Evolutionary conservation across 2,113 vertebrate species (phyloP).

Genomic region (Symphodus melops): DNA sequence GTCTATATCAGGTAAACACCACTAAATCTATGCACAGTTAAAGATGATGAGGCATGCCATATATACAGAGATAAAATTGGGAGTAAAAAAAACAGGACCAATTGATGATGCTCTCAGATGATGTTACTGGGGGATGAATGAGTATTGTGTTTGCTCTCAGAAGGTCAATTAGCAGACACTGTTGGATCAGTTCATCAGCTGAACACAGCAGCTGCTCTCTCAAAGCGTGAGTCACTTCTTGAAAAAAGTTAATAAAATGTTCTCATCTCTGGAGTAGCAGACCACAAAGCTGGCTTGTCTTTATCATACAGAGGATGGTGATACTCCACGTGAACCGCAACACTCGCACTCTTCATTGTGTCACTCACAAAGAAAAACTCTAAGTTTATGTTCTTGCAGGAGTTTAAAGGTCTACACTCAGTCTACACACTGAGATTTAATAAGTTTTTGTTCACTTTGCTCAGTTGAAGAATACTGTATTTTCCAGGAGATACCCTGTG

Average conservation of each 20-base stretch:
- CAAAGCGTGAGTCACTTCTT: neutral
- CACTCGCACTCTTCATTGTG: neutral
- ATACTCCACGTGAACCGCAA: conserved; percentile 17
- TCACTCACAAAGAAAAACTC: neutral
- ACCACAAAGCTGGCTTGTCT: neutral
- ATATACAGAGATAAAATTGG: neutral
- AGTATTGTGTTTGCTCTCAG: neutral
- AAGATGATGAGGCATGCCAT: neutral
- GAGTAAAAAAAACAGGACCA: neutral
- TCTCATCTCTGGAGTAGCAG: conserved; percentile 8
- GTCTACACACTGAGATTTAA: neutral
- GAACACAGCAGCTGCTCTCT: neutral
- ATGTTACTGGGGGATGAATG: neutral
- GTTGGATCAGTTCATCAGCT: neutral
- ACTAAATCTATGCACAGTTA: neutral
- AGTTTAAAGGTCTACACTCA: neutral
- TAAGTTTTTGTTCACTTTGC: neutral
- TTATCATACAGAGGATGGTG: neutral
- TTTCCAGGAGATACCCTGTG: neutral
- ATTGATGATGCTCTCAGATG: neutral
- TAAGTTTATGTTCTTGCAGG: neutral
- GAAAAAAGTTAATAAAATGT: neutral
- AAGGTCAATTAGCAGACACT: neutral
- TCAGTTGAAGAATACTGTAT: neutral
- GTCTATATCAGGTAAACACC: neutral